Conservation (phyloP, 2,888 invertebrate genomes). For the Panzeria rudis region DNA sequence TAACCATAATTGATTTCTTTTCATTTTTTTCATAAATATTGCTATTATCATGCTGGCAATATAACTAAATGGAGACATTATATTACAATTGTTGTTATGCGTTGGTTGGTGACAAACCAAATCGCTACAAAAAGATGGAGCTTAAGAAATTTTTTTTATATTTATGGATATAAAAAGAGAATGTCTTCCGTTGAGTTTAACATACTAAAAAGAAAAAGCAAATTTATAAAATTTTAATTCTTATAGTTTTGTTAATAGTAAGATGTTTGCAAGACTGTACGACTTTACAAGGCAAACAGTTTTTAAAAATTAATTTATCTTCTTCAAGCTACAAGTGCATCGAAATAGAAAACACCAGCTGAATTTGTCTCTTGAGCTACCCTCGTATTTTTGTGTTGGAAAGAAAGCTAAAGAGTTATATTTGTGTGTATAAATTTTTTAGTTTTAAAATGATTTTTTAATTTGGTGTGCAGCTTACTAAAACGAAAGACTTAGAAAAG, state of each 20-base stretch:
- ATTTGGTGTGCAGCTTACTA: neutral
- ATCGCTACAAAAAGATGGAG: neutral
- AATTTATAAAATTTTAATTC: neutral
- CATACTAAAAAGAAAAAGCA: neutral
- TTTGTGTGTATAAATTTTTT: neutral
- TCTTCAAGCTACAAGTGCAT: no score
- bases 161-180: conserved; percentile 34
- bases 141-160: neutral
- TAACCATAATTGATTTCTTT: conserved; percentile 17
- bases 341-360: no score
- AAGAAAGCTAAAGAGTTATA: no score
- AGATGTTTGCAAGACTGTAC: no score
- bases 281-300: no score
- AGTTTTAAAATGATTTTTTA: neutral
- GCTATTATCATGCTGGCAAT: neutral
- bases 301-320: no score
- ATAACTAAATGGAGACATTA: neutral
- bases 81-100: neutral
- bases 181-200: conserved; percentile 31
- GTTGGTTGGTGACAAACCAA: conserved; percentile 16
- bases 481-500: conserved; percentile 5
- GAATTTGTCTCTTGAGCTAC: no score
- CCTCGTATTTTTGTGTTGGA: no score
- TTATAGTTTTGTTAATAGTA: no score
- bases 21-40: neutral